A percentile compares a stretch with the other conserved stretches of the same genome.
These are phyloP conservation scores for Digitonthophagus gazella DNA, from an alignment of 2,888 invertebrate species.

Conservation along the genomic window DNA sequence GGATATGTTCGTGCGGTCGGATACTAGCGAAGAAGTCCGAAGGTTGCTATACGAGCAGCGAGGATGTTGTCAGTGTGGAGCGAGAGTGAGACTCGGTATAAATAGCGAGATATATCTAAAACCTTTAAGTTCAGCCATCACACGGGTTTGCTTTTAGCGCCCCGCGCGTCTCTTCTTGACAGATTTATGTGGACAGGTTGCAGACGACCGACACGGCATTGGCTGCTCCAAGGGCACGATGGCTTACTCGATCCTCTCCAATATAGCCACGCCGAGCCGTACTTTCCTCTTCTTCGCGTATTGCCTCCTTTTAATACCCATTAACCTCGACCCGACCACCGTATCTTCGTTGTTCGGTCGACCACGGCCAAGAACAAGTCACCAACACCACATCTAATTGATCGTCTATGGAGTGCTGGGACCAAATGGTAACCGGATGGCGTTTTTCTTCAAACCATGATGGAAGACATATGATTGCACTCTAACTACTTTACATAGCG, in stretches of 20 bases:
- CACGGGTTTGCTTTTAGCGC: conserved; percentile 48
- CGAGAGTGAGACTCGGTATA: conserved; percentile 34
- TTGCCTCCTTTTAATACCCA: neutral
- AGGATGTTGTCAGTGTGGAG: conserved; percentile 34
- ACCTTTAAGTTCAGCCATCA: conserved; percentile 45
- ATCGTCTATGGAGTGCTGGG: neutral
- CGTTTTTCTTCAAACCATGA: neutral
- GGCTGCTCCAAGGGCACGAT: conserved; percentile 36
- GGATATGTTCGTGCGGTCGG: conserved; percentile 8
- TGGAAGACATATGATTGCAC: neutral
- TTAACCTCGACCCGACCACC: neutral
- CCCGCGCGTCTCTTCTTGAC: conserved; percentile 49
- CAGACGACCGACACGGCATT: conserved; percentile 47
- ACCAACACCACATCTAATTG: neutral
- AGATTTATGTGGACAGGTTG: conserved; percentile 55
- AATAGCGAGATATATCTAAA: conserved; percentile 42
- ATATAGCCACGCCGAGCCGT: conserved; percentile 12
- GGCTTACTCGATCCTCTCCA: conserved; percentile 24
- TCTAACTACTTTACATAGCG: neutral
- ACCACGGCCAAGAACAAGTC: neutral
- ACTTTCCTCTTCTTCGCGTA: neutral
- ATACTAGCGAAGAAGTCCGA: neutral
- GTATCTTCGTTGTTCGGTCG: neutral
- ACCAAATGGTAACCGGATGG: neutral
- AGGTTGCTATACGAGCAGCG: conserved; percentile 23